Evolutionary conservation across 2,888 invertebrate genomes (phyloP).

Genomic region (Cactoblastis cactorum): DNA sequence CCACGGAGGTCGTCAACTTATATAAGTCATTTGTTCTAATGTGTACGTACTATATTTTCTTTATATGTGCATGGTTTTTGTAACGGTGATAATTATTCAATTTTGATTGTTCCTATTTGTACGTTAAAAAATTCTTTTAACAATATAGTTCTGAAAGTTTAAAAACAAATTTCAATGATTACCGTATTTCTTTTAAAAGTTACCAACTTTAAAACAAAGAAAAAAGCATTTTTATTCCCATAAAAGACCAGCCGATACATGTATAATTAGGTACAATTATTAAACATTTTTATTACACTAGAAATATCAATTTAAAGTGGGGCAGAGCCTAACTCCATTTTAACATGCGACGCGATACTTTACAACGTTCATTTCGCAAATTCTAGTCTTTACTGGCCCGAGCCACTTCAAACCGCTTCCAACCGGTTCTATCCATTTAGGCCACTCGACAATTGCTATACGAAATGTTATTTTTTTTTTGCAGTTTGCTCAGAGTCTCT

Average conservation of each 20-base stretch:
- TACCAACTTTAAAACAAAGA: too few species aligned
- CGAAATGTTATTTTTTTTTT: constrained; percentile 4
- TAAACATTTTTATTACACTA: constrained; percentile 3
- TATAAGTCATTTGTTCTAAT: too few species aligned
- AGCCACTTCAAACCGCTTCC: constrained; percentile 2
- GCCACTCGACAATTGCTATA: constrained; percentile 2
- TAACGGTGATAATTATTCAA: too few species aligned
- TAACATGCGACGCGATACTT: constrained; percentile 5
- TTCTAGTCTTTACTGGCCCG: constrained; percentile 6
- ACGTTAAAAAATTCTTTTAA: background rate
- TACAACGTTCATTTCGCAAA: constrained; percentile 7
- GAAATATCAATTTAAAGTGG: background rate
- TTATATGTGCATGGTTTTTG: too few species aligned
- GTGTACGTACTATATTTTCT: too few species aligned
- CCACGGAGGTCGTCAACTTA: too few species aligned
- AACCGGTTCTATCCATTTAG: constrained; percentile 1
- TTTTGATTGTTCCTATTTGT: too few species aligned
- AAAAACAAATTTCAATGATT: too few species aligned
- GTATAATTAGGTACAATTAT: constrained; percentile 5
- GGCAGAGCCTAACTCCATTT: background rate
- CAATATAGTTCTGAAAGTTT: too few species aligned
- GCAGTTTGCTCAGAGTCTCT: too few species aligned
- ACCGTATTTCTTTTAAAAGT: too few species aligned
- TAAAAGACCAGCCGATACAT: constrained; percentile 7
- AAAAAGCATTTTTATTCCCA: background rate